These are phyloP conservation scores for Siderastrea radians DNA, from an alignment of 92 coral and sea anemone species.

Conservation along the genomic window DNA sequence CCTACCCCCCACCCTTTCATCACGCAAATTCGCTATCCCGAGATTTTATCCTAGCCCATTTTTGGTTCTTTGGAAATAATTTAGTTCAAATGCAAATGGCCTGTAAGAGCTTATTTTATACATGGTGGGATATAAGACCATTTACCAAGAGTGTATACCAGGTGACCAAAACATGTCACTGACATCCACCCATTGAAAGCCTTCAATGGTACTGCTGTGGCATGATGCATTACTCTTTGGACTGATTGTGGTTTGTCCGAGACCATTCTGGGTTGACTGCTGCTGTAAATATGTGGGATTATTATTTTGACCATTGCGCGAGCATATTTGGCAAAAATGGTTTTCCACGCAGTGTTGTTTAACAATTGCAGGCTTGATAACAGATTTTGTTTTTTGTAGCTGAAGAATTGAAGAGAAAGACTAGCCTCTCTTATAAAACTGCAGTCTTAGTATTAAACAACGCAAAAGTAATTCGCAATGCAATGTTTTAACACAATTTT, in stretches of 20 bases:
- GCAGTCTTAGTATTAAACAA: too few relatives aligned
- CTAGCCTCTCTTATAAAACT: too few relatives aligned
- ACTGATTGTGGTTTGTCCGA: slow-evolving; percentile 28
- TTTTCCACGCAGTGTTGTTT: slow-evolving; percentile 75
- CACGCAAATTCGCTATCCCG: too few relatives aligned
- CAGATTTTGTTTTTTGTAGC: too few relatives aligned
- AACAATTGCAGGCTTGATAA: slow-evolving; percentile 68
- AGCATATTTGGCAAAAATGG: slow-evolving; percentile 70
- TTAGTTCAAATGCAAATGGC: not conserved
- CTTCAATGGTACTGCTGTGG: not conserved
- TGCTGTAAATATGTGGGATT: slow-evolving; percentile 45
- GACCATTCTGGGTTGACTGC: slow-evolving; percentile 26
- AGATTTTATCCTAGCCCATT: too few relatives aligned
- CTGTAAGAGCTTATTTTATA: too few relatives aligned
- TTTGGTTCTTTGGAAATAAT: not conserved
- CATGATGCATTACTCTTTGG: slow-evolving; percentile 40
- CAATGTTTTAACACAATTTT: too few relatives aligned
- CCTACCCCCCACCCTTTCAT: too few relatives aligned
- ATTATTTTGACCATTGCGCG: slow-evolving; percentile 73
- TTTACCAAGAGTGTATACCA: not conserved
- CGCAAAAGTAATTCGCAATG: too few relatives aligned
- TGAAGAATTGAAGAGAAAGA: too few relatives aligned
- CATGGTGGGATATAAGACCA: not conserved
- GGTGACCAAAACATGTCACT: not conserved
- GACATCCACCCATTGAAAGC: too few relatives aligned